These are phyloP conservation scores for Salvator merianae DNA, from an alignment of 2,113 vertebrate genomes.

Conservation along the genomic window DNA sequence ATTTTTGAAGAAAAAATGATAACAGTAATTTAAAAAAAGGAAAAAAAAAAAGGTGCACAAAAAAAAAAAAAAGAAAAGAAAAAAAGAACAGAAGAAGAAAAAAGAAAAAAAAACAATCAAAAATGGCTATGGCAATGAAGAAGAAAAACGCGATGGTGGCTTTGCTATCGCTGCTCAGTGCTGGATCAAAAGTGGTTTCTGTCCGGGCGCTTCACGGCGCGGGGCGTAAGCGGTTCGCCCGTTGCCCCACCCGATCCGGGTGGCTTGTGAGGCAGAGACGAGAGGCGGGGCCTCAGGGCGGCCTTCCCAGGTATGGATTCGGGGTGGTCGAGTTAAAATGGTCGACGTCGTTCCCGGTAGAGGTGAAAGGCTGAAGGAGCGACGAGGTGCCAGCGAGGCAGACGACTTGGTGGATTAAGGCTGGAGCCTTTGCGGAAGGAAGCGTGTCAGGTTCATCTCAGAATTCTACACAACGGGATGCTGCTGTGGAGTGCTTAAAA, in stretches of 20 bases:
- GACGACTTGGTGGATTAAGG: neutral
- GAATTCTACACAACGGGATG: neutral
- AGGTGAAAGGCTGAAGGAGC: neutral
- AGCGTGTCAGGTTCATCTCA: neutral
- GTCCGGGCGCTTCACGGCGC: neutral
- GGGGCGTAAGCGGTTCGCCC: neutral
- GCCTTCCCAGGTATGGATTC: neutral
- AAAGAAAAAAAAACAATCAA: neutral
- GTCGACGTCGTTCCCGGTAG: neutral
- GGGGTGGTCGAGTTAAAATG: neutral
- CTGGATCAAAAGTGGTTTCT: constrained; percentile 16
- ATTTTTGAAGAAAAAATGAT: constrained; percentile 20
- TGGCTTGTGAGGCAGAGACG: neutral
- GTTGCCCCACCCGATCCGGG: neutral
- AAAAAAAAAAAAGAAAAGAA: neutral
- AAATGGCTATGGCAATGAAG: neutral
- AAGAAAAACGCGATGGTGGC: neutral
- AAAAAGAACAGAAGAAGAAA: neutral
- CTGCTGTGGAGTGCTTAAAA: neutral
- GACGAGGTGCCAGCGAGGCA: neutral
- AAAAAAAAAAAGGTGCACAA: too few species aligned
- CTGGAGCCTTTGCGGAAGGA: neutral
- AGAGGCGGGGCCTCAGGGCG: neutral
- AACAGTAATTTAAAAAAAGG: neutral
- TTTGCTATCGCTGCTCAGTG: neutral